Conservation (phyloP, 1,140 invertebrate species). For the Bilobella aurantiaca region DNA sequence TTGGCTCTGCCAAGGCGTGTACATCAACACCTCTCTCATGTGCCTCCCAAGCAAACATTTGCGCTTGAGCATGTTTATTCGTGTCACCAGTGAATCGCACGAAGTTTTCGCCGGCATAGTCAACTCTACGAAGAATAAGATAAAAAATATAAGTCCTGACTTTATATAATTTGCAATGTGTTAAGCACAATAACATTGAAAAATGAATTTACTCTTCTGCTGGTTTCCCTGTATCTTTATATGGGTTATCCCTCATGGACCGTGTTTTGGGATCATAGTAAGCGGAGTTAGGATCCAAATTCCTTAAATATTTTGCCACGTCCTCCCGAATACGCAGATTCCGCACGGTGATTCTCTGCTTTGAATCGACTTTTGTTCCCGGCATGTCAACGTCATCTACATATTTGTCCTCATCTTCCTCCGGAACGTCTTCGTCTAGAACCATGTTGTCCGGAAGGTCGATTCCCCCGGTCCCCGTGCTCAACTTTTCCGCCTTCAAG, state of each 20-base stretch:
- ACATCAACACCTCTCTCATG: slow-evolving; percentile 88
- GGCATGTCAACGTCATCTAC: slow-evolving; percentile 97
- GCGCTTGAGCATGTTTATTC: slow-evolving; percentile 72
- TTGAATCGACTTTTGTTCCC: slow-evolving; percentile 95
- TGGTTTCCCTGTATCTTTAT: slow-evolving; percentile 48
- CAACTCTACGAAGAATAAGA: slow-evolving; percentile 39
- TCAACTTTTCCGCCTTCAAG: slow-evolving; percentile 72
- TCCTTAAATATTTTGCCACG: slow-evolving; percentile 95
- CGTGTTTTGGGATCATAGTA: slow-evolving; percentile 98
- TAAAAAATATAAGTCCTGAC: not conserved
- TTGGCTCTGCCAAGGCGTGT: slow-evolving; percentile 92
- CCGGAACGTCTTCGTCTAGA: slow-evolving; percentile 52
- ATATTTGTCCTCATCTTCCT: slow-evolving; percentile 88
- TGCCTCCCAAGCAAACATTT: slow-evolving; percentile 97
- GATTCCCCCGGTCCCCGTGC: slow-evolving; percentile 42
- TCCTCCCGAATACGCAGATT: slow-evolving; percentile 97
- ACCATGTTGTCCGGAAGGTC: slow-evolving; percentile 40
- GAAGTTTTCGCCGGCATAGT: slow-evolving; percentile 94
- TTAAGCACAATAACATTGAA: not conserved
- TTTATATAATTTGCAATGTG: not conserved
- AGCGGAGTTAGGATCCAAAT: slow-evolving; percentile 91
- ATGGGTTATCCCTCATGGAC: slow-evolving; percentile 97
- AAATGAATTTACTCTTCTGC: slow-evolving; percentile 54
- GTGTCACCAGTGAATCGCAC: slow-evolving; percentile 89
- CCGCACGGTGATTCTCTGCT: slow-evolving; percentile 94